These are phyloP conservation scores for Taurulus bubalis DNA, from an alignment of 2,113 vertebrate genomes.

Conservation along the genomic window DNA sequence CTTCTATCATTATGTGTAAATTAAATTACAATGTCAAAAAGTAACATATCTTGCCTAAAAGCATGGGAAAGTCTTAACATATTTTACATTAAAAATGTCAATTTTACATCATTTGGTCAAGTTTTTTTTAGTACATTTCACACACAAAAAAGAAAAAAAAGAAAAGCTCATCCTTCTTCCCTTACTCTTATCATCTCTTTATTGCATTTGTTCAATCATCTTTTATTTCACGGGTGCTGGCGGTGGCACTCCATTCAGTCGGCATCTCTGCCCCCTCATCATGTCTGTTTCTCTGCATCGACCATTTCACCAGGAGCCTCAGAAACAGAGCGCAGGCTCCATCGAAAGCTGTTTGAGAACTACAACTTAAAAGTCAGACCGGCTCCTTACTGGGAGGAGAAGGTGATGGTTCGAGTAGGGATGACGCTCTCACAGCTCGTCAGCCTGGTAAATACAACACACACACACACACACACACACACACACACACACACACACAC, in stretches of 20 bases:
- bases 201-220: not conserved
- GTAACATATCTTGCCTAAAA: no score
- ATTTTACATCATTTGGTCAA: not conserved
- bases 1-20: no score
- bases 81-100: no score
- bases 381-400: slow-evolving; percentile 81
- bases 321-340: slow-evolving; percentile 82
- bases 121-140: not conserved
- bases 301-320: slow-evolving; percentile 66
- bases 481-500: not conserved
- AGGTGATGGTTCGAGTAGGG: slow-evolving; percentile 87
- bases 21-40: no score
- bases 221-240: not conserved
- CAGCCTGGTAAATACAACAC: slow-evolving; percentile 86
- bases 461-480: not conserved
- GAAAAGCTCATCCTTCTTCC: not conserved
- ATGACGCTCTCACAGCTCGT: slow-evolving; percentile 91
- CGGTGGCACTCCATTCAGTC: accelerated
- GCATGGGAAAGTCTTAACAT: not conserved
- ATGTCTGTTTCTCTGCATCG: not conserved
- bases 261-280: not conserved
- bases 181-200: not conserved
- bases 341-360: slow-evolving; percentile 83
- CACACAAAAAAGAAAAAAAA: not conserved
- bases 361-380: slow-evolving; percentile 89